Evolutionary conservation across 2,888 invertebrate genomes (phyloP).

Genomic region (Chloroclysta siterata): DNA sequence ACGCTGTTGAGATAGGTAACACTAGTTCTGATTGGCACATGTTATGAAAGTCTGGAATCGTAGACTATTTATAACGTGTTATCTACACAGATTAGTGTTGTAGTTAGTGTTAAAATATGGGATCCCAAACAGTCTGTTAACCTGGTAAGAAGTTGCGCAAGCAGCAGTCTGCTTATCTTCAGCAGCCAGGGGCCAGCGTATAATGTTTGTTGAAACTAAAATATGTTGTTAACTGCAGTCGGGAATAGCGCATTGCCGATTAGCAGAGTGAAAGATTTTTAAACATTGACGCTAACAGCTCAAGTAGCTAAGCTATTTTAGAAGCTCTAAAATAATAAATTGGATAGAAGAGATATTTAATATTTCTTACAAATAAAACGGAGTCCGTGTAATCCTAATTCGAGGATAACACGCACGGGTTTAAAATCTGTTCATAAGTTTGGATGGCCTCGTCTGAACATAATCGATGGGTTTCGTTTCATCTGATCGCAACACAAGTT

Average conservation of each 20-base stretch:
- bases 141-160: constrained; percentile 52
- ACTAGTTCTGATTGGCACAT: constrained; percentile 9
- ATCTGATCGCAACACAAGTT: constrained; percentile 41
- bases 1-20: constrained; percentile 21
- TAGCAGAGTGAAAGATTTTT: constrained; percentile 44
- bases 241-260: constrained; percentile 35
- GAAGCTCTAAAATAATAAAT: background rate
- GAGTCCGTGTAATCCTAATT: too few species aligned
- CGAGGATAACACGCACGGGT: too few species aligned
- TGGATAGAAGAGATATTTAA: background rate
- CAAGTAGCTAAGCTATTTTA: background rate
- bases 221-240: constrained; percentile 58
- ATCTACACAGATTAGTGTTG: constrained; percentile 39
- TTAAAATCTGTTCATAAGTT: too few species aligned
- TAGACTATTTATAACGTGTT: constrained; percentile 29
- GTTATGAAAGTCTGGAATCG: constrained; percentile 39
- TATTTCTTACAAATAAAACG: background rate
- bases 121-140: constrained; percentile 38
- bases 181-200: constrained; percentile 46
- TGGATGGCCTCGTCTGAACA: too few species aligned
- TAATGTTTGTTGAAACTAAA: constrained; percentile 61
- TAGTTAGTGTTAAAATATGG: constrained; percentile 46
- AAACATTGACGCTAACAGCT: constrained; percentile 26
- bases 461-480: too few species aligned
- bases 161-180: constrained; percentile 55